These are phyloP conservation scores for Polylopha cassiicola DNA, from an alignment of 2,888 invertebrate genomes.

Conservation along the genomic window DNA sequence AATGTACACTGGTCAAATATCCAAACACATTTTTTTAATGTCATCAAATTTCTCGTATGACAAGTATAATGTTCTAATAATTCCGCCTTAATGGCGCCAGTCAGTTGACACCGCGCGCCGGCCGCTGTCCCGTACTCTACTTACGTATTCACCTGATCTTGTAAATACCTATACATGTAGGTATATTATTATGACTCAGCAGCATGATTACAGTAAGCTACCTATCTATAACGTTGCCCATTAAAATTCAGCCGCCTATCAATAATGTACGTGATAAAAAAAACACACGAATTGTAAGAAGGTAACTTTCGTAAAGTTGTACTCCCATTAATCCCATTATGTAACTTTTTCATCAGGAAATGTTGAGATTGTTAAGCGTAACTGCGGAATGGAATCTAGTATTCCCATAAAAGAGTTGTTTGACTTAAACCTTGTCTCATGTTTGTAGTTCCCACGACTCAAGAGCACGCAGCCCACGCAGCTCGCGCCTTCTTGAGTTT, in stretches of 20 bases:
- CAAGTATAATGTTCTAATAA: constrained; percentile 52
- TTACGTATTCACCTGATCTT: constrained; percentile 19
- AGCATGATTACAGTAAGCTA: constrained; percentile 17
- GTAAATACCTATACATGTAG: constrained; percentile 17
- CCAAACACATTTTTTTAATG: constrained; percentile 25
- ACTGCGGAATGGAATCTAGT: constrained; percentile 5
- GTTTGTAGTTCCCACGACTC: constrained; percentile 70
- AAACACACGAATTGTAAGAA: too few species aligned
- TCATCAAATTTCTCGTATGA: constrained; percentile 39
- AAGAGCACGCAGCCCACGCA: constrained; percentile 44
- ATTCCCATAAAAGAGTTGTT: constrained; percentile 24
- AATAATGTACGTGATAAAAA: too few species aligned
- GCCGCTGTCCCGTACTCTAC: constrained; percentile 17
- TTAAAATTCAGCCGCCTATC: too few species aligned
- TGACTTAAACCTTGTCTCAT: constrained; percentile 26
- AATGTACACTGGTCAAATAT: constrained; percentile 14
- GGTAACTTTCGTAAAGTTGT: too few species aligned
- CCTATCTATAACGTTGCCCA: constrained; percentile 4
- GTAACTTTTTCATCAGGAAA: too few species aligned
- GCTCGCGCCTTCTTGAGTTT: constrained; percentile 47
- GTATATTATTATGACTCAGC: constrained; percentile 10
- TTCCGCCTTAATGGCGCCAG: constrained; percentile 60
- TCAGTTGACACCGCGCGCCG: constrained; percentile 46
- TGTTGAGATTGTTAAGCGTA: not conserved
- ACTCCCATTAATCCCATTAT: too few species aligned